Base-by-base conservation (phyloP, 2,797 vertebrate species). In the Tragopan temminckii region DNA sequence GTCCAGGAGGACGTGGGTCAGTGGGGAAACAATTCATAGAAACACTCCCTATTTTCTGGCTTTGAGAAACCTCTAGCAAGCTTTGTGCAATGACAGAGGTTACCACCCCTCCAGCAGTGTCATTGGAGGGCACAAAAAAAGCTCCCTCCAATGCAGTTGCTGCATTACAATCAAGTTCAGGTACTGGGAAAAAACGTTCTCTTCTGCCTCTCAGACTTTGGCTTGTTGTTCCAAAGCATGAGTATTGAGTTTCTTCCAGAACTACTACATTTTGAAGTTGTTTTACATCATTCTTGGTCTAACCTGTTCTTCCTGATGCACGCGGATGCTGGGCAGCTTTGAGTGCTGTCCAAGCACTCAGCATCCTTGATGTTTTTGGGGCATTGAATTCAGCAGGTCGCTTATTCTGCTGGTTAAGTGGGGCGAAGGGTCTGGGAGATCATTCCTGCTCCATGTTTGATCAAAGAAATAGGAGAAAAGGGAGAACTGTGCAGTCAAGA, bases 301-400 rank as follows among this genome's bases (percentile, higher is more conserved):
- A 88, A 90, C 90, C 62, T 29, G 90, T 90, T 90, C 63, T 66
- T 85, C 87, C 50, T 48, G 62, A 27, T 1, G 4, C 66, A 33
- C 9, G 1, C 0, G n/a, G 69, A 3, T n/a, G 75, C 64, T 48
- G 79, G 79, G 6, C 7, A 18, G 45, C 86, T 85, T 87, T 35
- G 86, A 85, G 69, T 19, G 33, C 48, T 13, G 13, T 16, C 77
- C 72, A 82, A 71, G 50, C 31, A 1, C 31, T 89, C n/a, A 63
- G 38, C 40, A 46, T 62, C 55, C 45, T 11, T 55, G 48, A 48
- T 36, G 7, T 23, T 50, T 43, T 66, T 45, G 3, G 38, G 68
- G 31, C 33, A 3, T 3, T 0, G 29, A 16, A 55, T 40, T 46
- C n/a, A 45, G 46, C 50, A n/a, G 53, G 46, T 42, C 7, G 2